Evolutionary conservation across 2,888 invertebrate species (phyloP).

Genomic region (Nymphalis c-album): DNA sequence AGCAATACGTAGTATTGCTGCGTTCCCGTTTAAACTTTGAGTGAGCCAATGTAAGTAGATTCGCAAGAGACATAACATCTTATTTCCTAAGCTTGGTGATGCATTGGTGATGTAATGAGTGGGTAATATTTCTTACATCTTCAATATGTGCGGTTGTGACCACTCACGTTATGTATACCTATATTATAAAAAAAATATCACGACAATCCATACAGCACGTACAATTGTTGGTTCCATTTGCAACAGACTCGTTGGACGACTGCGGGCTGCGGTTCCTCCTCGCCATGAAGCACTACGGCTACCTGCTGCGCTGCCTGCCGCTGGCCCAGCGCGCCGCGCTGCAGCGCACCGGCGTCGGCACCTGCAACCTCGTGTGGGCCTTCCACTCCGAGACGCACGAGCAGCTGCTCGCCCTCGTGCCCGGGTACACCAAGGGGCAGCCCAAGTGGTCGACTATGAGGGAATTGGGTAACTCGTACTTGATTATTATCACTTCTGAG

Average conservation of each 20-base stretch:
- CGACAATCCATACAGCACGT: too few relatives aligned
- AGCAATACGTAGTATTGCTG: too few relatives aligned
- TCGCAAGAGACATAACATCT: too few relatives aligned
- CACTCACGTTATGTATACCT: too few relatives aligned
- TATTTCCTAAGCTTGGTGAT: too few relatives aligned
- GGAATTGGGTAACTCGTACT: constrained; percentile 84
- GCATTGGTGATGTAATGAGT: too few relatives aligned
- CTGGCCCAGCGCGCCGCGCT: constrained; percentile 92
- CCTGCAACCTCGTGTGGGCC: constrained; percentile 98
- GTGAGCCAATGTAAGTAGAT: too few relatives aligned
- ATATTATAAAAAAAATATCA: too few relatives aligned
- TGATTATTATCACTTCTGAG: background rate
- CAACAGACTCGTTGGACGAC: constrained; percentile 93
- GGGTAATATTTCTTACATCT: too few relatives aligned
- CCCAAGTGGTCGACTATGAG: constrained; percentile 94
- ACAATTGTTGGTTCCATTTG: background rate
- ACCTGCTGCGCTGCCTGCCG: constrained; percentile 95
- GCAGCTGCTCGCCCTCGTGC: constrained; percentile 93
- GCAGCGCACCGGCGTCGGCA: constrained; percentile 92
- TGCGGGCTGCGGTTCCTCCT: constrained; percentile 97
- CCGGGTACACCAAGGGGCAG: constrained; percentile 91
- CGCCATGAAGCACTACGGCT: constrained; percentile 98
- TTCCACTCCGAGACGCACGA: constrained; percentile 99
- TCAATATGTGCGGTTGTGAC: too few relatives aligned
- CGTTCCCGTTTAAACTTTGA: too few relatives aligned